These are phyloP conservation scores for Operophtera brumata DNA, from an alignment of 2,888 invertebrate species.

Conservation along the genomic window DNA sequence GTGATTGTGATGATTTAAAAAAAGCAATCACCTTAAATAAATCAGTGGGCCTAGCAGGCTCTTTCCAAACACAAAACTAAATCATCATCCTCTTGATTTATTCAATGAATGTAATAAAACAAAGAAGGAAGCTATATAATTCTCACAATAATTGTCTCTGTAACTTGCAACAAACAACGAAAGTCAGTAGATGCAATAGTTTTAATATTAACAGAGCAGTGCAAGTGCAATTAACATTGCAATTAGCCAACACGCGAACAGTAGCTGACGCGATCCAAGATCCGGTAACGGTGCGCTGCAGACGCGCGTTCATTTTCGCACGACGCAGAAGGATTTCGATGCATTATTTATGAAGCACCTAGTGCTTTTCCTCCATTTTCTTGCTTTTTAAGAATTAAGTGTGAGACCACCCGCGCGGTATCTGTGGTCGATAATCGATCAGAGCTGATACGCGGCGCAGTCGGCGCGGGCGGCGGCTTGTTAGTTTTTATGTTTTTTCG, in stretches of 20 bases:
- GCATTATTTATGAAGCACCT: constrained; percentile 68
- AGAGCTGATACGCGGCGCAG: constrained; percentile 34
- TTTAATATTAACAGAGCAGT: constrained; percentile 29
- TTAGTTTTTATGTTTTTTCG: constrained; percentile 50
- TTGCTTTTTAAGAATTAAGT: constrained; percentile 43
- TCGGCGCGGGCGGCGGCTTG: constrained; percentile 39
- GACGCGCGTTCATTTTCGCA: constrained; percentile 62
- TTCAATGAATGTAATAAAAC: too few species aligned
- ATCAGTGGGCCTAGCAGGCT: too few species aligned
- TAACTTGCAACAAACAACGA: constrained; percentile 10
- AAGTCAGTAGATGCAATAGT: constrained; percentile 21
- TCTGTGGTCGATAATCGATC: constrained; percentile 32
- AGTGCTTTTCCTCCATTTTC: constrained; percentile 69
- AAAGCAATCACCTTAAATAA: too few species aligned
- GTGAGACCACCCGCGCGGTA: constrained; percentile 50
- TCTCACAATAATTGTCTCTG: constrained; percentile 14
- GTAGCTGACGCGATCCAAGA: constrained; percentile 39
- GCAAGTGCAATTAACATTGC: constrained; percentile 34
- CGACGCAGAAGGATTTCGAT: constrained; percentile 61
- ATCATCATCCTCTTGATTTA: too few species aligned
- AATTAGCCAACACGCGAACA: constrained; percentile 34
- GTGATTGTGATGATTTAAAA: too few species aligned
- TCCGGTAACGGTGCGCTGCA: constrained; percentile 44
- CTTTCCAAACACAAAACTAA: too few species aligned
- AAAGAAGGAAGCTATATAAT: background rate